Evolutionary conservation across 2,888 invertebrate species (phyloP).

Genomic region (Smittia aterrima): DNA sequence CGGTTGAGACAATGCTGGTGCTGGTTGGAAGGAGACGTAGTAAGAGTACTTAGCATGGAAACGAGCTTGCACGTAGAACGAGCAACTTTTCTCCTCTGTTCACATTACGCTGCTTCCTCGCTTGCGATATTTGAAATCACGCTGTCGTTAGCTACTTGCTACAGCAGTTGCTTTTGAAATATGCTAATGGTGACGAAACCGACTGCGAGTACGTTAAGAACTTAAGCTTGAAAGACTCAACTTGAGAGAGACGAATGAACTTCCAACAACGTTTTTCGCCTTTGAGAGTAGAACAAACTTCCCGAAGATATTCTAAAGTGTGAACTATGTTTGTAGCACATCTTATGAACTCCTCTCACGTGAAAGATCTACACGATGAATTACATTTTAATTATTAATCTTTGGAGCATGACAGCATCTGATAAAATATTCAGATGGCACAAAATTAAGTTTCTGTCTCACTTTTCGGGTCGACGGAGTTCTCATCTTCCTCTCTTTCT

Average conservation of each 20-base stretch:
- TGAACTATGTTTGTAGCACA: background rate
- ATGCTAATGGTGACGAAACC: conserved; percentile 15
- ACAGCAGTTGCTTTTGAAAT: background rate
- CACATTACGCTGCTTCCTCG: too few species aligned
- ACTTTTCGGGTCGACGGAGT: background rate
- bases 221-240: background rate
- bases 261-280: too few species aligned
- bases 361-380: conserved; percentile 31
- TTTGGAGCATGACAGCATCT: conserved; percentile 40
- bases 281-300: too few species aligned
- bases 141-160: too few species aligned
- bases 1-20: background rate
- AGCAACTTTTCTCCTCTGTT: too few species aligned
- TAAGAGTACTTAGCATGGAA: background rate
- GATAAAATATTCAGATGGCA: conserved; percentile 41
- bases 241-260: too few species aligned
- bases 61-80: too few species aligned
- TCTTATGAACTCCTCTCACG: background rate
- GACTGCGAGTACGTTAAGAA: background rate
- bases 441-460: conserved; percentile 39
- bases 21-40: background rate
- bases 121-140: too few species aligned
- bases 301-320: background rate
- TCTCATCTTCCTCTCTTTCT: background rate
- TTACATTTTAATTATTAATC: conserved; percentile 42